Conservation (phyloP, 2,113 vertebrate species). For the Sinosuthora webbiana region DNA sequence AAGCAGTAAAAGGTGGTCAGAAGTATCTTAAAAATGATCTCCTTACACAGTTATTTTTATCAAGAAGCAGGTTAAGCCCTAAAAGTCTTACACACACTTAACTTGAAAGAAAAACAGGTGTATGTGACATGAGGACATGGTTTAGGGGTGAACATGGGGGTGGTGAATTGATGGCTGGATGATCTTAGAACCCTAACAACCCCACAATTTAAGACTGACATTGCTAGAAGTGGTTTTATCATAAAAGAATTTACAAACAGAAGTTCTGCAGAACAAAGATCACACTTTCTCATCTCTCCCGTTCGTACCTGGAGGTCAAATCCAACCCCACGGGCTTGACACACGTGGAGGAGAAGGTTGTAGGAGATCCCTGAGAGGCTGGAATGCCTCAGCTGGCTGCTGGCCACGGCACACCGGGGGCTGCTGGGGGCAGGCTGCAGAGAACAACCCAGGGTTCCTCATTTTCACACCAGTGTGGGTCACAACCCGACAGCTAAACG, state of each 20-base stretch:
- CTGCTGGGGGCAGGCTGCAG: conserved; percentile 13
- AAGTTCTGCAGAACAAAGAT: neutral
- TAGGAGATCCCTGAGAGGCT: conserved; percentile 80
- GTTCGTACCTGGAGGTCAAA: conserved; percentile 83
- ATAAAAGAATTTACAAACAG: neutral
- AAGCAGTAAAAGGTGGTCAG: neutral
- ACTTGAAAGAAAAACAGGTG: neutral
- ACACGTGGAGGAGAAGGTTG: conserved; percentile 79
- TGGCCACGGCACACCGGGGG: conserved; percentile 73
- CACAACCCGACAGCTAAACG: neutral
- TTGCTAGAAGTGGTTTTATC: neutral
- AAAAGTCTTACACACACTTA: neutral
- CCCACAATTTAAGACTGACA: neutral
- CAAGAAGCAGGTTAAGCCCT: neutral
- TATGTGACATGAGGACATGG: no score
- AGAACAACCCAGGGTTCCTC: neutral
- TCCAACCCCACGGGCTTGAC: conserved; percentile 80
- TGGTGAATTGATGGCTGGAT: neutral
- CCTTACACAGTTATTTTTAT: neutral
- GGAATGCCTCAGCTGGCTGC: conserved; percentile 78
- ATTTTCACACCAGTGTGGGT: neutral
- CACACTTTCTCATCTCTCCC: neutral
- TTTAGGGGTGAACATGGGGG: neutral
- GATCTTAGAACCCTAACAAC: neutral
- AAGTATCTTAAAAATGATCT: neutral